Evolutionary conservation across 2,797 vertebrate species (phyloP).

Genomic region (Zenarchopterus dispar): DNA sequence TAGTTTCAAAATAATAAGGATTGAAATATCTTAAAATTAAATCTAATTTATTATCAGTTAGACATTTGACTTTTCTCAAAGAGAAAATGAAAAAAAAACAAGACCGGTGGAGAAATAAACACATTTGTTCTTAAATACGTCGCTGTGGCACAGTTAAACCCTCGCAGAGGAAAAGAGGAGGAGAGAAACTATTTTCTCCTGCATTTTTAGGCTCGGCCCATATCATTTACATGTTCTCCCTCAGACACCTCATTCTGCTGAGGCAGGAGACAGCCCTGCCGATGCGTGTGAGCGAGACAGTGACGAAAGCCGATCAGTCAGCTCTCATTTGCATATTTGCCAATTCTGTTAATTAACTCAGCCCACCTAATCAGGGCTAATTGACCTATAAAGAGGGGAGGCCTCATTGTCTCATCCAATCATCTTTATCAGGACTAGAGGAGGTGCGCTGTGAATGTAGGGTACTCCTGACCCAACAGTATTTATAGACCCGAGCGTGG

Average conservation of each 20-base stretch:
- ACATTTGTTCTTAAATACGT: background rate
- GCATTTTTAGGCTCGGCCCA: constrained; percentile 66
- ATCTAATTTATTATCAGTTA: no score
- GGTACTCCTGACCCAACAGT: constrained; percentile 72
- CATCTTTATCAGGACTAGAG: constrained; percentile 83
- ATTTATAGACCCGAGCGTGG: constrained; percentile 62
- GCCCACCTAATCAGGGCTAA: constrained; percentile 92
- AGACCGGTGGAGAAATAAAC: no score
- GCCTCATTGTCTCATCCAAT: constrained; percentile 87
- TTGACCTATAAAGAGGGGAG: constrained; percentile 91
- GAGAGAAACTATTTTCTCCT: constrained; percentile 63
- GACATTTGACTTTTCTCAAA: no score
- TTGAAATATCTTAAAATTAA: background rate
- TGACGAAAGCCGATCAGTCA: constrained; percentile 80
- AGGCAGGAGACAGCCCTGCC: constrained; percentile 57
- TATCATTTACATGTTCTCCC: constrained; percentile 79
- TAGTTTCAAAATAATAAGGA: background rate
- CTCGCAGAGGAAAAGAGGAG: constrained; percentile 50
- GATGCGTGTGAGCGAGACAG: constrained; percentile 69
- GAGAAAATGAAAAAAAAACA: no score
- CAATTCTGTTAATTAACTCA: constrained; percentile 88
- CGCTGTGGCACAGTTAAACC: constrained; percentile 19
- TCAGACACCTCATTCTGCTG: constrained; percentile 70
- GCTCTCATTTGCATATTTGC: constrained; percentile 84
- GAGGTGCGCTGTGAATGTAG: constrained; percentile 69